Percentiles rank a stretch among this genome's conserved stretches.
phyloP scores from a whole-genome alignment of 2,797 vertebrate genomes.

The Phoxinus dragarum region DNA sequence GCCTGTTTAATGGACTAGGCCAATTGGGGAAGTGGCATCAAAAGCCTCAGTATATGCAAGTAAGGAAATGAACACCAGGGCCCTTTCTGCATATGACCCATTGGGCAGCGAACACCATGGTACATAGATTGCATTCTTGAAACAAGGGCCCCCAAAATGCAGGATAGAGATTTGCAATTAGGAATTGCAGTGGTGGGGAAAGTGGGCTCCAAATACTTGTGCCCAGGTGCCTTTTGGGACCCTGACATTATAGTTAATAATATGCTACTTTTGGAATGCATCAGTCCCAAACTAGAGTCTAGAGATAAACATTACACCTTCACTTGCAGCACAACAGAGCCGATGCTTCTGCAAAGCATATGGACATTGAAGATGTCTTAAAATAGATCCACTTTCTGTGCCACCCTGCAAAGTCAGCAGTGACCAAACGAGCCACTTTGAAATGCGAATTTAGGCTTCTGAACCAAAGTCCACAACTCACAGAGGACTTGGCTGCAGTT shows the following conservation, averaged over 20 bases:
- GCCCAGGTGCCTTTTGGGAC: background rate
- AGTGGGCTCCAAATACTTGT: background rate
- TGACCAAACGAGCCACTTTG: constrained; percentile 24
- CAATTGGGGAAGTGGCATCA: background rate
- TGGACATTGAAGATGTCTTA: constrained; percentile 1
- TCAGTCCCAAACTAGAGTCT: constrained; percentile 19
- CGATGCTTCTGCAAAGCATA: background rate
- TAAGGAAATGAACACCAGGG: background rate
- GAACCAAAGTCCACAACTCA: constrained; percentile 3
- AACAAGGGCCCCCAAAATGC: background rate
- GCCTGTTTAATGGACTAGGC: background rate
- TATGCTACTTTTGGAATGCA: constrained; percentile 5
- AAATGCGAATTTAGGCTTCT: constrained; percentile 32
- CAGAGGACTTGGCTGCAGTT: constrained; percentile 16
- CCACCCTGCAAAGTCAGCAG: constrained; percentile 22
- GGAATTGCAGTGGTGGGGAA: background rate
- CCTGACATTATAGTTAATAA: background rate
- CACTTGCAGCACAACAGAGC: background rate
- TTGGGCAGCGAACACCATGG: background rate
- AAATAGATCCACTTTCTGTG: background rate
- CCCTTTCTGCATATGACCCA: background rate
- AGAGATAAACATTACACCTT: constrained; percentile 2
- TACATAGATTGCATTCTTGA: background rate
- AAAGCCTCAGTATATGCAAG: background rate
- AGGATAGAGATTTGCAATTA: background rate